Evolutionary conservation across 2,888 invertebrate species (phyloP).

Genomic region (Mesorhabditis belari): DNA sequence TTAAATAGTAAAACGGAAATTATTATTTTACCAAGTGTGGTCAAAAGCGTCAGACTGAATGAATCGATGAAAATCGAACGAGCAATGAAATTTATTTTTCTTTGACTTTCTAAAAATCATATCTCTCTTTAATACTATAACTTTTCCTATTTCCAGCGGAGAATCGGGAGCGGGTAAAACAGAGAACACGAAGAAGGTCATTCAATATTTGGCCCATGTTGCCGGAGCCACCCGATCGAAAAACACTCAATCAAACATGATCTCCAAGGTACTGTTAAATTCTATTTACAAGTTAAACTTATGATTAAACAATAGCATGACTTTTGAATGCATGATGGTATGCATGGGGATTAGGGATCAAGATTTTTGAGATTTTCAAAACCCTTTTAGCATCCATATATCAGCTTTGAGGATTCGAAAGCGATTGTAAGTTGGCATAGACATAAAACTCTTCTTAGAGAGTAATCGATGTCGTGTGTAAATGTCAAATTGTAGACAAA

Average conservation of each 20-base stretch:
- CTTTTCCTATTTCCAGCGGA: conserved; percentile 61
- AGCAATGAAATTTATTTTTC: no score
- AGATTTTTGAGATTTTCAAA: not conserved
- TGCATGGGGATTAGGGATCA: no score
- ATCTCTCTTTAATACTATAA: not conserved
- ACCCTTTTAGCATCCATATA: no score
- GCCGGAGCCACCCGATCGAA: conserved; percentile 70
- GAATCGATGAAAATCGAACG: no score
- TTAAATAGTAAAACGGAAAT: no score
- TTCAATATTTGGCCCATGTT: conserved; percentile 97
- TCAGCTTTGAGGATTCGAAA: not conserved
- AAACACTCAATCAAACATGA: conserved; percentile 6
- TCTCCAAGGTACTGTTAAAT: conserved; percentile 16
- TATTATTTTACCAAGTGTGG: no score
- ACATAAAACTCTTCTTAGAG: no score
- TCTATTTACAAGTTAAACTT: no score
- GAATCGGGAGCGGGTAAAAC: conserved; percentile 99
- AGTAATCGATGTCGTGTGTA: not conserved
- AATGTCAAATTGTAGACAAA: no score
- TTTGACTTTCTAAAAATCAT: not conserved
- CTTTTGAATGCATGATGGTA: no score
- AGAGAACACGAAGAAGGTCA: conserved; percentile 99
- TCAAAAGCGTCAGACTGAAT: no score
- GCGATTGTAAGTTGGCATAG: not conserved
- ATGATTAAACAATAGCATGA: no score